Evolutionary conservation across 2,113 vertebrate species (phyloP).

Genomic region (Gymnobelideus leadbeateri): DNA sequence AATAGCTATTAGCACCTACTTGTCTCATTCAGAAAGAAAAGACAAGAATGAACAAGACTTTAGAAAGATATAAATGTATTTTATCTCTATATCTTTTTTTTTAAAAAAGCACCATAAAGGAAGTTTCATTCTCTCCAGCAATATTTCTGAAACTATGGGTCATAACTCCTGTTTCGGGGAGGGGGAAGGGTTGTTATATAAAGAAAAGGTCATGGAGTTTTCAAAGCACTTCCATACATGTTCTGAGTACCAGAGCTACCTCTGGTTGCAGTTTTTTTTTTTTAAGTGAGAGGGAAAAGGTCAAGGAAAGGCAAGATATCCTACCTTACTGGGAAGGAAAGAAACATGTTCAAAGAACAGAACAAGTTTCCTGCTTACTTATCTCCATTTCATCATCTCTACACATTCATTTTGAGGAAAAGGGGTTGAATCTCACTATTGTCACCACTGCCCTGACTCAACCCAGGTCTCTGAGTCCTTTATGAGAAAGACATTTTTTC

Average conservation of each 20-base stretch:
- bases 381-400: background rate
- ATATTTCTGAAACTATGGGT: slow-evolving; percentile 40
- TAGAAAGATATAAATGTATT: slow-evolving; percentile 28
- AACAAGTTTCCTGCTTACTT: background rate
- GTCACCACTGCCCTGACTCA: background rate
- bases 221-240: slow-evolving; percentile 1
- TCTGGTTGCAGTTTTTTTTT: background rate
- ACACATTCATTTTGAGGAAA: background rate
- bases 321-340: background rate
- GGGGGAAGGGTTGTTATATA: background rate
- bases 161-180: background rate
- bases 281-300: background rate
- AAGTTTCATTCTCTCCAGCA: background rate
- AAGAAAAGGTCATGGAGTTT: background rate
- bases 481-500: background rate
- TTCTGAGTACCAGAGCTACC: background rate
- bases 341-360: background rate
- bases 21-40: slow-evolving; percentile 43
- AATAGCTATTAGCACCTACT: slow-evolving; percentile 15
- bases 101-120: background rate
- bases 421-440: background rate
- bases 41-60: slow-evolving; percentile 48
- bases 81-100: slow-evolving; percentile 30
- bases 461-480: background rate
- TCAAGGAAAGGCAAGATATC: background rate